Percentiles rank a stretch among this genome's conserved stretches.
These are phyloP conservation scores for Saccopteryx leptura DNA, from an alignment of 2,113 vertebrate species.

Conservation along the genomic window DNA sequence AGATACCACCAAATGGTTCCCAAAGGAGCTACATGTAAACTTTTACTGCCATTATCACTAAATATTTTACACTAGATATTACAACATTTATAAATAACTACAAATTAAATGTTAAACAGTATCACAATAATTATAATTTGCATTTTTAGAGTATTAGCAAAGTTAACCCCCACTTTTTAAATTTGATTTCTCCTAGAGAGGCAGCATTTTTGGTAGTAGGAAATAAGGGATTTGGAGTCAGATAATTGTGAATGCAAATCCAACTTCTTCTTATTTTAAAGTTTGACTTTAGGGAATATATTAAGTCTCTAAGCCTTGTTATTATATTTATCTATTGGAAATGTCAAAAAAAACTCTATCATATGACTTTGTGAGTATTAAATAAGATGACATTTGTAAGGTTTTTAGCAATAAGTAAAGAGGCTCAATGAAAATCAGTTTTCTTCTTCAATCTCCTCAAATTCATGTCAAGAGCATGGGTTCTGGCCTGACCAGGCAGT, in stretches of 20 bases:
- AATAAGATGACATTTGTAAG: background rate
- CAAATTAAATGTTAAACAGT: background rate
- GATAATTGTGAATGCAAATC: conserved; percentile 19
- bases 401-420: background rate
- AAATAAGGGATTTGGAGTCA: background rate
- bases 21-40: background rate
- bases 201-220: background rate
- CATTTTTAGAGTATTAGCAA: conserved; percentile 6
- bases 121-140: background rate
- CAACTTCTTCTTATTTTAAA: background rate
- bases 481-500: background rate
- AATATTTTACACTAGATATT: background rate
- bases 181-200: background rate
- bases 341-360: background rate
- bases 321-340: background rate
- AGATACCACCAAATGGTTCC: background rate
- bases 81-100: background rate
- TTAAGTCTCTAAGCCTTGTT: background rate
- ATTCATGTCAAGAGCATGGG: background rate
- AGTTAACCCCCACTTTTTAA: conserved; percentile 8
- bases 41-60: background rate
- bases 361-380: background rate
- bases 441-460: background rate
- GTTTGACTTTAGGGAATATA: background rate
- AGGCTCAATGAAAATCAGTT: background rate